These are phyloP conservation scores for Actinopyga echinites DNA, from an alignment of 53 echinoderm and acorn worm species.

Conservation along the genomic window DNA sequence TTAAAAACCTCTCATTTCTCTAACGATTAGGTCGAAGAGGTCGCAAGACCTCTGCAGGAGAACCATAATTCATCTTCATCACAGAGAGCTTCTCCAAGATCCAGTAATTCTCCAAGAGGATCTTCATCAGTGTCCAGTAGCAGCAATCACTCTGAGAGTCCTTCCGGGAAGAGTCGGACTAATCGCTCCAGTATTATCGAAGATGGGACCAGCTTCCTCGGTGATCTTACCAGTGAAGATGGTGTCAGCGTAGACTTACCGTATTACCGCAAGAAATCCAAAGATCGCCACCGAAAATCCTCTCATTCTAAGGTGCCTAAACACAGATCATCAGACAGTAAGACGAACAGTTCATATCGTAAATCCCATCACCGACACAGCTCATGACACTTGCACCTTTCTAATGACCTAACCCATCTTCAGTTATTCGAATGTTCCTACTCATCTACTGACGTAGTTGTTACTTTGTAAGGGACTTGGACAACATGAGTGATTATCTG, in stretches of 20 bases:
- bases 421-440: too few species aligned
- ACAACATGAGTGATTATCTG: too few species aligned
- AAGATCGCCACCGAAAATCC: not conserved
- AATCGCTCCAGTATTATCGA: slow-evolving; percentile 45
- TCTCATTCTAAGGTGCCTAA: slow-evolving; percentile 35
- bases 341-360: slow-evolving; percentile 36
- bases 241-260: slow-evolving; percentile 51
- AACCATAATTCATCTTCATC: not conserved
- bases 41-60: not conserved
- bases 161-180: not conserved
- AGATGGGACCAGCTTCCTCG: slow-evolving; percentile 67
- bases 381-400: slow-evolving; percentile 28
- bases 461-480: not conserved
- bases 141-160: slow-evolving; percentile 30
- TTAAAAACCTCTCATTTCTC: too few species aligned
- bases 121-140: not conserved
- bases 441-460: not conserved
- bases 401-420: not conserved
- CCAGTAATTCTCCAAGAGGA: not conserved
- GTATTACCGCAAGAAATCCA: not conserved
- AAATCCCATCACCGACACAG: slow-evolving; percentile 40
- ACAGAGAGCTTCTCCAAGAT: slow-evolving; percentile 1
- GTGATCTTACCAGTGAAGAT: slow-evolving; percentile 65
- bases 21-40: slow-evolving; percentile 4
- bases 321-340: slow-evolving; percentile 26